phyloP scores from a whole-genome alignment of 2,797 vertebrate species.

The Macrochelys suwanniensis region DNA sequence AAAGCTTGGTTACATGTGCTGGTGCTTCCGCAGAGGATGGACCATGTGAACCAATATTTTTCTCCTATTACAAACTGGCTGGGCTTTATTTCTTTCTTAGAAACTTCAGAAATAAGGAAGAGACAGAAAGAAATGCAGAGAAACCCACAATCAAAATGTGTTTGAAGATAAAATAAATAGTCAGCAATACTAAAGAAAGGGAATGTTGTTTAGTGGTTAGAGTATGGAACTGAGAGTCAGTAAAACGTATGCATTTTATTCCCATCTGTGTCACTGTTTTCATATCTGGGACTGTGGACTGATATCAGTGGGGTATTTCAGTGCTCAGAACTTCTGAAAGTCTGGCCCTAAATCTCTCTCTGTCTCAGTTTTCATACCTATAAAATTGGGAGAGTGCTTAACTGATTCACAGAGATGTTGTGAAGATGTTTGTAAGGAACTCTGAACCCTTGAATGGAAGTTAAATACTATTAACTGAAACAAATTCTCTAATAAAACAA shows the following conservation, averaged over 20 bases:
- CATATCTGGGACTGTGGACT: background rate
- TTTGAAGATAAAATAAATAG: conserved; percentile 31
- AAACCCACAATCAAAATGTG: background rate
- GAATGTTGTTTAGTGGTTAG: background rate
- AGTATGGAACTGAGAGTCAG: background rate
- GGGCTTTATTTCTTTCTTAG: background rate
- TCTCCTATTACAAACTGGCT: background rate
- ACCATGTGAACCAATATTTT: background rate
- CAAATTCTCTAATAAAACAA: background rate
- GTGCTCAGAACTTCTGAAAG: background rate
- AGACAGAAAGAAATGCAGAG: background rate
- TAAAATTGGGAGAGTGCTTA: background rate
- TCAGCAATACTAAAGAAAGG: conserved; percentile 10
- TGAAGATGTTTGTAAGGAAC: background rate
- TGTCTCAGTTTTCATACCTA: conserved; percentile 1
- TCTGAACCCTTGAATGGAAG: conserved; percentile 10
- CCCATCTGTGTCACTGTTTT: background rate
- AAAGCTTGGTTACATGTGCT: background rate
- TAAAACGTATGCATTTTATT: background rate
- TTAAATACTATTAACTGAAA: background rate
- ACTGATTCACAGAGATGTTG: background rate
- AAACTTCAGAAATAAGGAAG: conserved; percentile 13
- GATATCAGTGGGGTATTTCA: background rate
- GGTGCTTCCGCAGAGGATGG: background rate
- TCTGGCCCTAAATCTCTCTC: background rate